Evolutionary conservation across 2,888 invertebrate genomes (phyloP).

Genomic region (Andrena haemorrhoa): DNA sequence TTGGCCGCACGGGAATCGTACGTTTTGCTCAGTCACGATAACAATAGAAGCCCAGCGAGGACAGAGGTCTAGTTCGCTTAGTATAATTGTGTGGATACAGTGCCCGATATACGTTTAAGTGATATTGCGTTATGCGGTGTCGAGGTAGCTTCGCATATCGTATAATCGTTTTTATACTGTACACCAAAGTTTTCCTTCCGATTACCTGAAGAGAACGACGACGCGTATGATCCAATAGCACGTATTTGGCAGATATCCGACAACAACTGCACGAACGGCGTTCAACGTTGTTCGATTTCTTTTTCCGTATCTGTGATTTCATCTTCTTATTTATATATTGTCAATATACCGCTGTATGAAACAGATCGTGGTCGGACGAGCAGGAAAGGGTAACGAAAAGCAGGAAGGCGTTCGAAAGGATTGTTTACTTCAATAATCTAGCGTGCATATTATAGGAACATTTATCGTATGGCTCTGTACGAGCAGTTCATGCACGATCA

Average conservation of each 20-base stretch:
- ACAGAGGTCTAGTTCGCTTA: conserved; percentile 36
- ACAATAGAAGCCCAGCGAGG: conserved; percentile 55
- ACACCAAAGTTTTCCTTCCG: conserved; percentile 52
- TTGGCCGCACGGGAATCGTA: conserved; percentile 88
- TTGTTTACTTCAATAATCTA: background rate
- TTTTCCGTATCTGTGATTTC: conserved; percentile 52
- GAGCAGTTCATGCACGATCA: conserved; percentile 20
- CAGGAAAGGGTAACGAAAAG: conserved; percentile 11
- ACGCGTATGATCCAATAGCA: conserved; percentile 29
- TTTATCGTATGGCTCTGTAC: background rate
- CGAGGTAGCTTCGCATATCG: background rate
- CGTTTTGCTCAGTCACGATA: conserved; percentile 83
- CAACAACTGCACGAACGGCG: conserved; percentile 4
- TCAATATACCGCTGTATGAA: conserved; percentile 17
- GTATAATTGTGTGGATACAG: conserved; percentile 1
- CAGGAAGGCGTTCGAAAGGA: background rate
- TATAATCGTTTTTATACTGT: conserved; percentile 51
- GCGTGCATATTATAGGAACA: background rate
- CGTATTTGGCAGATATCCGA: conserved; percentile 30
- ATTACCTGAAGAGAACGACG: conserved; percentile 34
- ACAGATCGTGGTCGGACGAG: conserved; percentile 18
- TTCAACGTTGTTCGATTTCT: conserved; percentile 13
- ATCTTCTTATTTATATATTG: conserved; percentile 45
- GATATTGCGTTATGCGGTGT: background rate
- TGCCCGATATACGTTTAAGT: conserved; percentile 1